These are phyloP conservation scores for Salminus brasiliensis DNA, from an alignment of 2,113 vertebrate species.

Conservation along the genomic window DNA sequence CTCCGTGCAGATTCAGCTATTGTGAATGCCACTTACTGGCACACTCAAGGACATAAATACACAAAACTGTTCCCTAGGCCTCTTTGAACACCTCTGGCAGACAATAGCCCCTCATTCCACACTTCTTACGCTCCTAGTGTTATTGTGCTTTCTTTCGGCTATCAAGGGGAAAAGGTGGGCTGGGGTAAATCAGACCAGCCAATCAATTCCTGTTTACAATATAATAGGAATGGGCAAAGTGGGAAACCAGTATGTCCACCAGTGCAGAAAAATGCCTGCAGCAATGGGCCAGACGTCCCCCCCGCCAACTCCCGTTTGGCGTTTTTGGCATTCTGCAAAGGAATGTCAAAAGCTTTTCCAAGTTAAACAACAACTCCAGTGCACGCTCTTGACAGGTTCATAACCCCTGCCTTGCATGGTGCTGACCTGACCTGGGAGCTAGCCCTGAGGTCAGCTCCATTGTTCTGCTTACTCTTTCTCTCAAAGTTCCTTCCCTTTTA, in stretches of 20 bases:
- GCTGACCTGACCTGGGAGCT: conserved; percentile 26
- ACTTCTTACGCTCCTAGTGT: background rate
- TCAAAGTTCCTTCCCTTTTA: conserved; percentile 11
- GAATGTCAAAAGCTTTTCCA: conserved; percentile 47
- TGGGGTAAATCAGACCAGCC: background rate
- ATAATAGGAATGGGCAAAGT: background rate
- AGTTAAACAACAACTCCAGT: conserved; percentile 57
- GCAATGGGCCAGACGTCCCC: conserved; percentile 27
- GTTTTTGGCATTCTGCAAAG: conserved; percentile 60
- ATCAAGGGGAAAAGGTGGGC: conserved; percentile 31
- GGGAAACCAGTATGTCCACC: conserved; percentile 2
- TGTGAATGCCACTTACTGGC: conserved; percentile 41
- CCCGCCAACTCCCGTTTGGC: conserved; percentile 51
- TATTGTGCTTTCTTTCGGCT: conserved; percentile 25
- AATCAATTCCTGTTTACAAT: background rate
- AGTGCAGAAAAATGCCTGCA: conserved; percentile 44
- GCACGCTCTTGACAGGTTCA: conserved; percentile 29
- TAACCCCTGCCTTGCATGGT: conserved; percentile 4
- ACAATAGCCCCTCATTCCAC: conserved; percentile 41
- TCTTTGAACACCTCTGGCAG: conserved; percentile 27
- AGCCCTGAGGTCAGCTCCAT: conserved; percentile 17
- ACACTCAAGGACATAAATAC: conserved; percentile 59
- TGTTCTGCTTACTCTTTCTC: conserved; percentile 28
- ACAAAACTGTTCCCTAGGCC: conserved; percentile 35
- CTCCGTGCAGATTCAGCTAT: background rate